Conservation (phyloP, 2,113 vertebrate genomes). For the Oncorhynchus clarkii region DNA sequence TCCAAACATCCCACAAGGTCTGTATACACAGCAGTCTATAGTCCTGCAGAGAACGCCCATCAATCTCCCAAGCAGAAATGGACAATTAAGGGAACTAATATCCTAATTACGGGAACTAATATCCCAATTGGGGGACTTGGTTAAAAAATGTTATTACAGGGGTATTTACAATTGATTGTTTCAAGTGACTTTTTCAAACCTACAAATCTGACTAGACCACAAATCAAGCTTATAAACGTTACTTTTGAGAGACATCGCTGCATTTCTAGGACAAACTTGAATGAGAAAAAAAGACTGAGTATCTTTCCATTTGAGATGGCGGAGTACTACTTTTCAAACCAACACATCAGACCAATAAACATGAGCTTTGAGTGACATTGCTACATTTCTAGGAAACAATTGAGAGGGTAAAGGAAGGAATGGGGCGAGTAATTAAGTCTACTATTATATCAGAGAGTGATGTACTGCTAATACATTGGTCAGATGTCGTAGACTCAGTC, state of each 20-base stretch:
- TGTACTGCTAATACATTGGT: constrained; percentile 62
- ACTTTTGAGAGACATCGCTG: background rate
- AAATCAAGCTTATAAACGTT: background rate
- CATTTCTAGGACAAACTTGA: too few relatives aligned
- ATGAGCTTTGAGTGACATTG: background rate
- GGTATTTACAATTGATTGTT: constrained; percentile 29
- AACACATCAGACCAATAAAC: background rate
- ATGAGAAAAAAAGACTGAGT: too few relatives aligned
- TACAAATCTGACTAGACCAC: constrained; percentile 25
- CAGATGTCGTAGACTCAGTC: constrained; percentile 59
- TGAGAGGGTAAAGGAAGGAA: background rate
- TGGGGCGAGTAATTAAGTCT: constrained; percentile 36
- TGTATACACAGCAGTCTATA: background rate
- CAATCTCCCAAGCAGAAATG: background rate
- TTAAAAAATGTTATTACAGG: constrained; percentile 31
- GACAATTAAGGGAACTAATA: constrained; percentile 48
- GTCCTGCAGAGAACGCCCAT: background rate
- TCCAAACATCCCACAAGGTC: constrained; percentile 39
- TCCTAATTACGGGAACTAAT: constrained; percentile 45
- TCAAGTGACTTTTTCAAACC: constrained; percentile 33
- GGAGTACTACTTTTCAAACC: too few relatives aligned
- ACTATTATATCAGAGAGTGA: constrained; percentile 35
- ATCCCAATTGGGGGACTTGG: constrained; percentile 48
- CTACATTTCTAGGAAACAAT: constrained; percentile 19
- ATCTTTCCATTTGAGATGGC: too few relatives aligned